Base-by-base conservation (phyloP, 2,113 vertebrate species). In the Pluvialis apricaria region DNA sequence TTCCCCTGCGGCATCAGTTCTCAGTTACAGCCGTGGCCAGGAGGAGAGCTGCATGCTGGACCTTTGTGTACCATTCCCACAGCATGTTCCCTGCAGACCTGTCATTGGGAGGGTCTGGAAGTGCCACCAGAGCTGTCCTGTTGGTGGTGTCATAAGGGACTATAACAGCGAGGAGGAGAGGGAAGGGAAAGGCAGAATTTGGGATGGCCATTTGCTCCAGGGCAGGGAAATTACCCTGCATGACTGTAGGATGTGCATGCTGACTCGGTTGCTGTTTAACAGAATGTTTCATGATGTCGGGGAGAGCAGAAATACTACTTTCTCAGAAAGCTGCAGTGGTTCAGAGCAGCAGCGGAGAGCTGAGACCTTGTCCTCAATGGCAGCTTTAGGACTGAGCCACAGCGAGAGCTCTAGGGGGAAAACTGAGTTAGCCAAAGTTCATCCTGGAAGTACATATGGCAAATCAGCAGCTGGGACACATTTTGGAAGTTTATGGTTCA, bases 21-120 rank as follows among this genome's bases (percentile, higher is more conserved):
- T 70, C 49, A 34, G 29, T 76, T 87, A 57, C 31, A 76, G 13
- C 36, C 45, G 11, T 44, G 10, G 9, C 13, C 49, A 78, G 51
- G 42, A 93, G 13, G 10, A 77, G 10, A 70, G 1, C 15, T 66
- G 28, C 11, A 24, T n/a, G 31, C 6, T 70, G n/a, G n/a, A 32
- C 9, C 4, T 86, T 66, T 45, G 66, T 80, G 45, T 29, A 32
- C n/a, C 4, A 15, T 86, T 86, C 24, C 34, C 28, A 73, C 22
- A 45, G 13, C 0, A 0, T 49, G 13, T 12, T 66, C 26, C 28
- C 18, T 58, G 60, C 51, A 82, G 34, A 29, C 4, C 0, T 20
- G 28, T 16, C 31, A 45, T 83, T 86, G 45, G 32, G 26, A 90
- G 20, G 55, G 3, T 8, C 40, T 57, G 40, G 20, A 72, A 82